Percentiles rank a stretch among this genome's conserved stretches.
These are phyloP conservation scores for Drosophila conformis DNA, from an alignment of 2,888 invertebrate species.

Conservation along the genomic window DNA sequence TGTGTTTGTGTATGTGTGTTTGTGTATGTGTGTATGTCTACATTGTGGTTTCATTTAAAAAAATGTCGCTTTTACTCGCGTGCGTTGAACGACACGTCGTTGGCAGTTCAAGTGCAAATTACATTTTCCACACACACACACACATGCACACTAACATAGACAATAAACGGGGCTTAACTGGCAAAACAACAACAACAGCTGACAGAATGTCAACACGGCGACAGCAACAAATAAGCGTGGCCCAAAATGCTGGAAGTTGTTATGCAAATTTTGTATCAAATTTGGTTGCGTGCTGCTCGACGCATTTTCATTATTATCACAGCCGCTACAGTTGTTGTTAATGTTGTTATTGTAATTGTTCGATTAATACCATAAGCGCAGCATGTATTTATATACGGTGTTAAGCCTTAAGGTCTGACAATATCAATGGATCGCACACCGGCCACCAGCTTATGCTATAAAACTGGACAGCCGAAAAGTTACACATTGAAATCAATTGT, in stretches of 20 bases:
- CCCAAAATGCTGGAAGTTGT: constrained; percentile 69
- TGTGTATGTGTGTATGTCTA: constrained; percentile 3
- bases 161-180: constrained; percentile 59
- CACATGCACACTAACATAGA: constrained; percentile 20
- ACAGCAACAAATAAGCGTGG: constrained; percentile 43
- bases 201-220: constrained; percentile 29
- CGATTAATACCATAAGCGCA: constrained; percentile 48
- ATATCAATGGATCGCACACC: constrained; percentile 26
- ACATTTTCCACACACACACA: constrained; percentile 47
- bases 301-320: constrained; percentile 49
- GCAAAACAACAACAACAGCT: constrained; percentile 19
- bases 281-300: constrained; percentile 42
- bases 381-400: constrained; percentile 14
- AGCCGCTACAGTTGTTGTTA: constrained; percentile 8
- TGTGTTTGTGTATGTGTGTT: constrained; percentile 23
- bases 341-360: constrained; percentile 42
- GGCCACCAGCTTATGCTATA: constrained; percentile 23
- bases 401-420: constrained; percentile 53
- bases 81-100: constrained; percentile 32
- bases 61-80: constrained; percentile 23
- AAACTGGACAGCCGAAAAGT: constrained; percentile 17
- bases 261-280: constrained; percentile 68
- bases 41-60: constrained; percentile 18
- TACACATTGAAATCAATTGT: constrained; percentile 27
- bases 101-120: constrained; percentile 65